Conservation (phyloP, 2,888 invertebrate genomes). For the Resseliella maxima region DNA sequence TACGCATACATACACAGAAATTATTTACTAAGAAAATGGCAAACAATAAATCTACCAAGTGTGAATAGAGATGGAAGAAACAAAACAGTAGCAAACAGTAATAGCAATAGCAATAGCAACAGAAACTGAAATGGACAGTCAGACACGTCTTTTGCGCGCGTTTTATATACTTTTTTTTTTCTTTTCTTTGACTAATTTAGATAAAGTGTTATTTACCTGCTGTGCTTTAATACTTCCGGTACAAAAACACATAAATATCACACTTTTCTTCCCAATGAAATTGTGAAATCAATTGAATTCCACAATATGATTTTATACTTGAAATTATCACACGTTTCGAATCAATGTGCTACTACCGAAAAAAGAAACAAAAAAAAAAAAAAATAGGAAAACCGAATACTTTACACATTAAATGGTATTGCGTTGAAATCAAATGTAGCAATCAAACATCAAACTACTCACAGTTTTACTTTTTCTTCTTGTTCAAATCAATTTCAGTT, state of each 20-base stretch:
- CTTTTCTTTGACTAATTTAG: conserved; percentile 53
- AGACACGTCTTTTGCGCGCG: neutral
- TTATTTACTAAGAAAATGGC: neutral
- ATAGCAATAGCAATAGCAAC: neutral
- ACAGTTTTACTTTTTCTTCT: too few relatives aligned
- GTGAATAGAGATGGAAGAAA: neutral
- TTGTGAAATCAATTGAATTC: conserved; percentile 6
- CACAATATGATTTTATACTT: neutral
- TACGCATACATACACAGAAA: neutral
- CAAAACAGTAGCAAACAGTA: neutral
- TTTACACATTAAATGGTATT: too few relatives aligned
- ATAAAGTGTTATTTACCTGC: conserved; percentile 48
- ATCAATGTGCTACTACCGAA: neutral
- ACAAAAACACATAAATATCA: neutral
- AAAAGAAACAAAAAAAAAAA: neutral
- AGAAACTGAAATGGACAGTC: neutral
- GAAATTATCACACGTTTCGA: neutral
- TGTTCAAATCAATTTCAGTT: neutral
- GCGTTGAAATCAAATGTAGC: neutral
- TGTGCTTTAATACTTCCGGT: conserved; percentile 34
- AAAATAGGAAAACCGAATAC: neutral
- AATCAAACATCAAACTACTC: neutral
- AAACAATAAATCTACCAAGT: neutral
- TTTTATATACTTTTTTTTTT: neutral
- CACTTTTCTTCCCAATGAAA: neutral